Percentiles rank a stretch among this genome's conserved stretches.
Conservation (phyloP, 2,888 invertebrate genomes). For the Agapostemon virescens region DNA sequence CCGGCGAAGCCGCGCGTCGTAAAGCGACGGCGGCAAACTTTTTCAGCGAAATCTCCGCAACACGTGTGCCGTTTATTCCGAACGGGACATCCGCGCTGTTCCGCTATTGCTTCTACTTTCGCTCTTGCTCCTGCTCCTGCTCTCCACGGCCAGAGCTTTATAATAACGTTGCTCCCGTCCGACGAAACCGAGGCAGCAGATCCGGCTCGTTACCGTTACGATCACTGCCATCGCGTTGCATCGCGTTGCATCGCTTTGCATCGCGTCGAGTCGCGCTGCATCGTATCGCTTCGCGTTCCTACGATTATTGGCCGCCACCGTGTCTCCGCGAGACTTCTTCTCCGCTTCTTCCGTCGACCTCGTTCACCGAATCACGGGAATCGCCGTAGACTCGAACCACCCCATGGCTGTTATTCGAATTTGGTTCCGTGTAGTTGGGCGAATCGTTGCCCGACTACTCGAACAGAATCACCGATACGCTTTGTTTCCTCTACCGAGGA, state of each 20-base stretch:
- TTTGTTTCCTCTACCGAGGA: not conserved
- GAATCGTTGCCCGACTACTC: conserved; percentile 3
- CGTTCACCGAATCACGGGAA: not conserved
- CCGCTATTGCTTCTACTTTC: too few species aligned
- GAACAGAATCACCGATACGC: conserved; percentile 13
- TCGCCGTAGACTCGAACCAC: conserved; percentile 23
- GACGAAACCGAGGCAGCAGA: conserved; percentile 45
- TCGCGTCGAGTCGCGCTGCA: not conserved
- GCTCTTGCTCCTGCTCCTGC: not conserved
- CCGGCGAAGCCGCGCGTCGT: not conserved
- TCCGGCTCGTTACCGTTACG: conserved; percentile 59
- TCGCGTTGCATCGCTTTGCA: not conserved
- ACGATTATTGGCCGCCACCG: conserved; percentile 59
- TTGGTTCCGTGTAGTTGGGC: conserved; percentile 14
- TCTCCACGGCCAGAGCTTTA: conserved; percentile 28
- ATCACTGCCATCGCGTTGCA: conserved; percentile 43
- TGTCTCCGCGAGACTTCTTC: not conserved
- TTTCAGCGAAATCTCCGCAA: conserved; percentile 31
- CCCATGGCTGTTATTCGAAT: conserved; percentile 37
- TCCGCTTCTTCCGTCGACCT: conserved; percentile 14
- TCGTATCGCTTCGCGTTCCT: conserved; percentile 2
- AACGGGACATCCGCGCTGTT: conserved; percentile 35
- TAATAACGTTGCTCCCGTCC: conserved; percentile 58
- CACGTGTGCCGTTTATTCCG: conserved; percentile 56
- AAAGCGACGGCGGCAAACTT: conserved; percentile 18